Base-by-base conservation (phyloP, 2,888 invertebrate species). In the Tricholauxania praeusta region DNA sequence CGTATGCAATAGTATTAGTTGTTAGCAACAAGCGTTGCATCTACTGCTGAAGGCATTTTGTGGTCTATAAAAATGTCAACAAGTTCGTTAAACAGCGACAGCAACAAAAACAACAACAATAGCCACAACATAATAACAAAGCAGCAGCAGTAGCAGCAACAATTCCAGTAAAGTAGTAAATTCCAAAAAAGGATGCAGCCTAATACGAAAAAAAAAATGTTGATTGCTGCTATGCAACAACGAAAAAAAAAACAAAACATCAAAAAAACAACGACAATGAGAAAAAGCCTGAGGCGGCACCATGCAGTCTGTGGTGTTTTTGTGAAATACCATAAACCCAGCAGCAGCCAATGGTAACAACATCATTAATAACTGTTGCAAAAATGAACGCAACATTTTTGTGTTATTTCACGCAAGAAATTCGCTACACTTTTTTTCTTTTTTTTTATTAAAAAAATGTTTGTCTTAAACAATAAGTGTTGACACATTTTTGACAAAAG, bases 21-120 rank as follows among this genome's bases (percentile, higher is more conserved):
- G 39, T 19, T 55, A 67, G 55, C 67, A 67, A 55, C 48, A 47
- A 60, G 39, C 51, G 49, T 17, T 10, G 39, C 39, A 10, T 39
- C 10, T 39, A 66, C 66, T 47, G 52, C 60, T 52, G 68, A 72
- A 69, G 73, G 75, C 80, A 84, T 81, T 82, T 83, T 83, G 76
- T 81, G 82, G 81, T 78, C 85, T 83, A 85, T 84, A 85, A 84
- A 84, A 85, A 84, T 85, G 85, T 85, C 82, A 83, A 82, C 79
- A 60, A 73, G 73, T 70, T 74, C 76, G 72, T 76, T 71, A 76
- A 73, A 60, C 71, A 76, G 57, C 59, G n/a, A 39, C 19, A 17
- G 64, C n/a, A 28, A 57, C 32, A 65, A 14, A 1, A 32, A 32
- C 28, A 52, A 52, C 17, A 28, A 28, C 10, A 69, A 22, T 51